These are phyloP conservation scores for Chesias legatella DNA, from an alignment of 2,888 invertebrate genomes.

Conservation along the genomic window DNA sequence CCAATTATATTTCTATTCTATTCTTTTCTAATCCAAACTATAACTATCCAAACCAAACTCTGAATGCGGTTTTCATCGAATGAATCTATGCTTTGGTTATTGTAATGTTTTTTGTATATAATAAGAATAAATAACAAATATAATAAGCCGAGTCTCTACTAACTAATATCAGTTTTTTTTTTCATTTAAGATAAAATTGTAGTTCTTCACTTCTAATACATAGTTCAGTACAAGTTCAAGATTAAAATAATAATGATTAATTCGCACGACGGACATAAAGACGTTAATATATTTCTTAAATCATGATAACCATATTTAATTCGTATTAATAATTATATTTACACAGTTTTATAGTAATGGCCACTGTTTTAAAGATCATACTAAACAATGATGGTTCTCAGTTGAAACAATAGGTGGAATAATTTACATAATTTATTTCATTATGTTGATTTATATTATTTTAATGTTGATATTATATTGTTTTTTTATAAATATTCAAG, in stretches of 20 bases:
- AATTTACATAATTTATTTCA: constrained; percentile 12
- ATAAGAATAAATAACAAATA: constrained; percentile 1
- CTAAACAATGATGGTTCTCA: constrained; percentile 8
- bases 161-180: no score
- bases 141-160: no score
- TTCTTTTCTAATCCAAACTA: no score
- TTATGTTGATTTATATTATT: constrained; percentile 9
- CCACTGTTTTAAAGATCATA: constrained; percentile 11
- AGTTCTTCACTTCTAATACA: no score
- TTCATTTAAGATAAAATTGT: no score
- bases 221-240: not conserved
- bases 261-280: constrained; percentile 1
- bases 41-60: constrained; percentile 42
- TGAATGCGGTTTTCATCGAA: constrained; percentile 44
- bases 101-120: constrained; percentile 11
- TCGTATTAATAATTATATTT: not conserved
- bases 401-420: constrained; percentile 13
- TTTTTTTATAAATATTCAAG: not conserved
- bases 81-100: constrained; percentile 38
- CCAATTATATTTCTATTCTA: no score
- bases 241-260: not conserved
- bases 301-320: constrained; percentile 6
- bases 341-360: constrained; percentile 5
- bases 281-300: not conserved
- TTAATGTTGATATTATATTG: constrained; percentile 1